These are phyloP conservation scores for Eriocheir sinensis DNA, from an alignment of 1,140 invertebrate genomes.

Conservation along the genomic window DNA sequence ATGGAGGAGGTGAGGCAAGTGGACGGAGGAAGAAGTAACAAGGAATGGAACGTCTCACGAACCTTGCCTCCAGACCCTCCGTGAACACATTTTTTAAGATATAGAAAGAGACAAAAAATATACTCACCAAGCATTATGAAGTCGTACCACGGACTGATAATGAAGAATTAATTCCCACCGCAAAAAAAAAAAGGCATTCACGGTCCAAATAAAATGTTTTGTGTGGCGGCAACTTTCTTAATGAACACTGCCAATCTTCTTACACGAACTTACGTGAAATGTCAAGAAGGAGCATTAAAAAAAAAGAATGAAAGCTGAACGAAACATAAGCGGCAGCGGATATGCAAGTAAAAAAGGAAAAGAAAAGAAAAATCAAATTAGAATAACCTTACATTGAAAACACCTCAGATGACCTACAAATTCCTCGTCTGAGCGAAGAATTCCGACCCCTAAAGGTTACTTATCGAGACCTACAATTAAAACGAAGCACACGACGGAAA, in stretches of 20 bases:
- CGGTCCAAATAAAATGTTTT: not conserved
- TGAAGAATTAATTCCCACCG: not conserved
- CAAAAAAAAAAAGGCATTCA: not conserved
- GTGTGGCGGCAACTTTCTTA: not conserved
- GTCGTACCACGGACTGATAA: not conserved
- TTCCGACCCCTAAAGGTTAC: not conserved
- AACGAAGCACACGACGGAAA: too few relatives aligned
- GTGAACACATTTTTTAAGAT: conserved; percentile 25
- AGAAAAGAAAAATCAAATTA: too few relatives aligned
- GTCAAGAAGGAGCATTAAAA: not conserved
- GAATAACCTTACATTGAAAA: not conserved
- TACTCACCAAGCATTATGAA: not conserved
- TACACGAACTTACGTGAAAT: not conserved
- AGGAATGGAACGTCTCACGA: conserved; percentile 40
- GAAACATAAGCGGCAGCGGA: too few relatives aligned
- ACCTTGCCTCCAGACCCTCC: conserved; percentile 25
- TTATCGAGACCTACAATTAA: not conserved
- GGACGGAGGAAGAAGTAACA: not conserved
- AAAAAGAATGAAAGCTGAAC: not conserved
- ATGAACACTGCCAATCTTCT: not conserved
- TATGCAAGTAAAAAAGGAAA: not conserved
- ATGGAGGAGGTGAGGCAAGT: not conserved
- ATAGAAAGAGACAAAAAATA: not conserved
- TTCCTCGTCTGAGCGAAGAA: not conserved
- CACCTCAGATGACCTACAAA: not conserved